Evolutionary conservation across 2,888 invertebrate species (phyloP).

Genomic region (Agriopis marginaria): DNA sequence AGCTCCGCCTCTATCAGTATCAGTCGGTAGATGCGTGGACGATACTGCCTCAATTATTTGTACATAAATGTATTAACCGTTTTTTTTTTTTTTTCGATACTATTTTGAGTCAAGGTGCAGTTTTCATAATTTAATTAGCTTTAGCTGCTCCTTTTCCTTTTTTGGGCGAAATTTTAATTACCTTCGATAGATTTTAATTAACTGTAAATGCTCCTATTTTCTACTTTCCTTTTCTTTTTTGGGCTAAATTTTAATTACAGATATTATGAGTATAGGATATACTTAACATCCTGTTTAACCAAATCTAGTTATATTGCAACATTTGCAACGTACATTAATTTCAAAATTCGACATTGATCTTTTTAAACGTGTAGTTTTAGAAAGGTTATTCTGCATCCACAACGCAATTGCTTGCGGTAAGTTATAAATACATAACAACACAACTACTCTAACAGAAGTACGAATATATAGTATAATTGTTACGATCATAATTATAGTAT

Average conservation of each 20-base stretch:
- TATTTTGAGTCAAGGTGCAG: no score
- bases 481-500: no score
- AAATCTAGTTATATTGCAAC: neutral
- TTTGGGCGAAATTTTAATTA: no score
- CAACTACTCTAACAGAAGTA: neutral
- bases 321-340: neutral
- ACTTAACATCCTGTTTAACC: constrained; percentile 1
- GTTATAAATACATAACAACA: neutral
- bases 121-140: neutral
- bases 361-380: neutral
- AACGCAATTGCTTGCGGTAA: neutral
- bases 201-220: no score
- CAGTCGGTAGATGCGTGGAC: neutral
- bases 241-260: neutral
- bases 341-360: neutral
- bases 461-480: no score
- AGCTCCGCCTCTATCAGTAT: constrained; percentile 14
- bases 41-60: neutral
- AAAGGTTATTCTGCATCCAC: neutral
- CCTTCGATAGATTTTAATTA: neutral
- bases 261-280: neutral
- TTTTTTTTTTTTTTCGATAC: neutral
- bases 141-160: no score
- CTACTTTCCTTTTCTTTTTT: no score
- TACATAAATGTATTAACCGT: neutral